Percentiles rank a stretch among this genome's conserved stretches.
These are phyloP conservation scores for Hemaris fuciformis DNA, from an alignment of 2,888 invertebrate species.

Conservation along the genomic window DNA sequence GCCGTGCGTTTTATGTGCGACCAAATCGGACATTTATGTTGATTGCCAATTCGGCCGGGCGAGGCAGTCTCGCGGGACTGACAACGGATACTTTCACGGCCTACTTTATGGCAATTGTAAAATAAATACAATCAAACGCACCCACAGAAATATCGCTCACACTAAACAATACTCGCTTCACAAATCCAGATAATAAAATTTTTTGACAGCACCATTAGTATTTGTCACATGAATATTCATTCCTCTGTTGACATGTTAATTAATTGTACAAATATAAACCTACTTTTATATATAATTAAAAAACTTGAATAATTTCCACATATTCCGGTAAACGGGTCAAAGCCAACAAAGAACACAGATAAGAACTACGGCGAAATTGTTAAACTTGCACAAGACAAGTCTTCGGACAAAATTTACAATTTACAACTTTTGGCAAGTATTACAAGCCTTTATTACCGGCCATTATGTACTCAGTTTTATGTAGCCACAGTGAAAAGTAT, in stretches of 20 bases:
- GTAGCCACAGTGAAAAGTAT: slow-evolving; percentile 39
- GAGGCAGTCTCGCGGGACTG: slow-evolving; percentile 16
- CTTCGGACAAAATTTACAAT: slow-evolving; percentile 37
- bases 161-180: neutral
- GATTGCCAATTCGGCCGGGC: slow-evolving; percentile 40
- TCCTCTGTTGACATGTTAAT: neutral
- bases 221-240: slow-evolving; percentile 5
- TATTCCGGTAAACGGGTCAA: neutral
- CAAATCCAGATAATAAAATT: neutral
- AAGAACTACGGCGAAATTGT: neutral
- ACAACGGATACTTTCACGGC: slow-evolving; percentile 1
- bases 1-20: slow-evolving; percentile 39
- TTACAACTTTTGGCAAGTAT: slow-evolving; percentile 42
- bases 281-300: neutral
- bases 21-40: slow-evolving; percentile 40
- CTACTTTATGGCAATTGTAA: slow-evolving; percentile 14
- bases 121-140: slow-evolving; percentile 5
- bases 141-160: neutral
- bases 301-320: neutral
- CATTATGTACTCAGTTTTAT: slow-evolving; percentile 46
- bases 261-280: neutral
- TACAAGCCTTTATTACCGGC: slow-evolving; percentile 32
- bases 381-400: slow-evolving; percentile 6
- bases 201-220: neutral
- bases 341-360: neutral